Conservation (phyloP, 1,140 invertebrate species). For the Frieseomelitta varia region DNA sequence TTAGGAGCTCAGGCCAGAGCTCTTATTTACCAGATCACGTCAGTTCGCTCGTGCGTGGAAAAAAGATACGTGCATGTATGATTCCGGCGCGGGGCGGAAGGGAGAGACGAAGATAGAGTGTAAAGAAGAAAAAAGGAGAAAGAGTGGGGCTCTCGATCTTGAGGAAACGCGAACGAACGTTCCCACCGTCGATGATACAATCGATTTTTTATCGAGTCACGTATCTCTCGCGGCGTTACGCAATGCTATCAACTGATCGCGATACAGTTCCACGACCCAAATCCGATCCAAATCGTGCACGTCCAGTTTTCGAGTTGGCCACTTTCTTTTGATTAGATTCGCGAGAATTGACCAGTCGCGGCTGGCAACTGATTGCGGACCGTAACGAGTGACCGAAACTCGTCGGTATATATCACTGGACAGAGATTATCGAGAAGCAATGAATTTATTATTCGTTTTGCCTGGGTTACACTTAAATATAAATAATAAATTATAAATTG, state of each 20-base stretch:
- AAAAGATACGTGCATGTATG: not conserved
- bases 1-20: conserved; percentile 6
- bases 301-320: not conserved
- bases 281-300: conserved; percentile 1
- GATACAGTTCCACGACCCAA: conserved; percentile 44
- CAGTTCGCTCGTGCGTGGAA: not conserved
- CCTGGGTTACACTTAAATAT: too few relatives aligned
- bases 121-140: not conserved
- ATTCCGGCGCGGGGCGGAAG: not conserved
- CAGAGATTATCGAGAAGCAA: too few relatives aligned
- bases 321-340: not conserved
- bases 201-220: conserved; percentile 44
- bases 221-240: conserved; percentile 31
- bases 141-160: not conserved
- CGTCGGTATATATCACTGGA: too few relatives aligned
- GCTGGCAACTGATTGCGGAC: too few relatives aligned
- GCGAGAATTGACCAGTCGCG: too few relatives aligned
- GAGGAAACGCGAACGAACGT: conserved; percentile 26
- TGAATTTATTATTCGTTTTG: too few relatives aligned
- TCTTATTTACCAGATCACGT: conserved; percentile 3
- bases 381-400: too few relatives aligned
- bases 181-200: conserved; percentile 50
- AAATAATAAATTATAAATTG: too few relatives aligned
- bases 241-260: conserved; percentile 43
- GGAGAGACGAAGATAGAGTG: not conserved